Conservation (phyloP, 2,797 vertebrate species). For the Trachops cirrhosus region DNA sequence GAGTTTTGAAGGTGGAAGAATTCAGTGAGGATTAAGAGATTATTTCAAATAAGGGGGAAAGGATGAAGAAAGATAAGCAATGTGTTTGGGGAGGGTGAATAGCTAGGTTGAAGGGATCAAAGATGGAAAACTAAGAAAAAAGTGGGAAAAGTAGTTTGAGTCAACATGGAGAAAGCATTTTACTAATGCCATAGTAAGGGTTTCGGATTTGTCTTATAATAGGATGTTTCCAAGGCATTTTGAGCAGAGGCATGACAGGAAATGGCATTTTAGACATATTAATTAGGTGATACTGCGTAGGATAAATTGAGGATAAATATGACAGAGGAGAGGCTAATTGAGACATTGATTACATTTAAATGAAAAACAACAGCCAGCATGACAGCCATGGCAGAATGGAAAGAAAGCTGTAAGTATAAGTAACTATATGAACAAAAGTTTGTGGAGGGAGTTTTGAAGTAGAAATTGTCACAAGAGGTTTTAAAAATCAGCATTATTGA, state of each 20-base stretch:
- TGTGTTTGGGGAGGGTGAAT: neutral
- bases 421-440: neutral
- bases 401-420: neutral
- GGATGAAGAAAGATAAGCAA: neutral
- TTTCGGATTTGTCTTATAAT: neutral
- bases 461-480: neutral
- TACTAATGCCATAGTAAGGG: neutral
- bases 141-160: neutral
- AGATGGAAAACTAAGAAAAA: neutral
- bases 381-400: neutral
- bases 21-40: neutral
- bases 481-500: neutral
- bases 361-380: neutral
- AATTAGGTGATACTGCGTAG: neutral
- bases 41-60: neutral
- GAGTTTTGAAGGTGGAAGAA: neutral
- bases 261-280: neutral
- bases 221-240: constrained; percentile 13
- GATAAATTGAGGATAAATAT: neutral
- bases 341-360: neutral
- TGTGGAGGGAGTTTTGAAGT: neutral
- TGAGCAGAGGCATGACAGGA: neutral
- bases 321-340: neutral
- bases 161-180: neutral
- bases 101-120: neutral